Evolutionary conservation across 2,797 vertebrate species (phyloP).

Genomic region (Hapalemur alaotrensis): DNA sequence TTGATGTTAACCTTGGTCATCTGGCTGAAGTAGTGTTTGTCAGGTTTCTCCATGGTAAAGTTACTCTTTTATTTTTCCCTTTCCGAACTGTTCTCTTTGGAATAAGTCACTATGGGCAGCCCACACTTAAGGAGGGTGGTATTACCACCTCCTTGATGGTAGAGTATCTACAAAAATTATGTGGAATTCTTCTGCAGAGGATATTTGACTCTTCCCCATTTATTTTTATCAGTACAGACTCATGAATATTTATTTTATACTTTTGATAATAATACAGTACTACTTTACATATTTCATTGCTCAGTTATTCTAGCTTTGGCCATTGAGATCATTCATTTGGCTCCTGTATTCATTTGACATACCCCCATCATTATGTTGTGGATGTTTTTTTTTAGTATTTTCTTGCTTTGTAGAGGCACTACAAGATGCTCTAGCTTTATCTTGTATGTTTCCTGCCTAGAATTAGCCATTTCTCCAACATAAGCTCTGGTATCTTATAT

Average conservation of each 20-base stretch:
- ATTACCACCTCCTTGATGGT: neutral
- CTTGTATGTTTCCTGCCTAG: neutral
- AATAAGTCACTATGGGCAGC: slow-evolving; percentile 13
- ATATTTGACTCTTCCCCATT: neutral
- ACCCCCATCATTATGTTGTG: neutral
- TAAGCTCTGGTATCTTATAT: neutral
- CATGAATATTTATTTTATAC: neutral
- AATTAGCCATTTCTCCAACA: slow-evolving; percentile 32
- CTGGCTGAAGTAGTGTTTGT: slow-evolving; percentile 16
- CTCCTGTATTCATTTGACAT: neutral
- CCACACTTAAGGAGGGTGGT: neutral
- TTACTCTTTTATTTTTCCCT: slow-evolving; percentile 14
- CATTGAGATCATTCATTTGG: neutral
- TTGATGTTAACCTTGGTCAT: slow-evolving; percentile 13
- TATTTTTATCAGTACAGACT: neutral
- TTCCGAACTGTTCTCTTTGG: neutral
- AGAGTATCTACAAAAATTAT: neutral
- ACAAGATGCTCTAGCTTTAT: neutral
- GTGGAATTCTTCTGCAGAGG: neutral
- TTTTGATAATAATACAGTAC: neutral
- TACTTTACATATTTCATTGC: neutral
- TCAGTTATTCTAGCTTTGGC: neutral
- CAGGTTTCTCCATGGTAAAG: slow-evolving; percentile 9
- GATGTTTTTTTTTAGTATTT: neutral
- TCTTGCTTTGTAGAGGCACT: neutral